phyloP scores from a whole-genome alignment of 1,140 invertebrate genomes.

The Laodelphax striatellus region DNA sequence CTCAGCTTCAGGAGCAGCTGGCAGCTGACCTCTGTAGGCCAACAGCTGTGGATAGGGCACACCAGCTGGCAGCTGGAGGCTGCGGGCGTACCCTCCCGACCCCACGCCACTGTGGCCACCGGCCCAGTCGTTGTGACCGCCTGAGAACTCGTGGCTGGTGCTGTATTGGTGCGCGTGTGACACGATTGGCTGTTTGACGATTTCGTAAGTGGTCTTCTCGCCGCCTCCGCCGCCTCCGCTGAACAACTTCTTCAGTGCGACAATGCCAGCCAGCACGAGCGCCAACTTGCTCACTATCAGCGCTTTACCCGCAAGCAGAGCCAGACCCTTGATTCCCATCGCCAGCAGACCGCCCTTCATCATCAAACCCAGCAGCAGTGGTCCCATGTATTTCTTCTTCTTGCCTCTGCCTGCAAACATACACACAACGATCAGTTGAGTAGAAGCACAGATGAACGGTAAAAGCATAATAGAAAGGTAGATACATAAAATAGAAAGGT shows the following conservation, averaged over 20 bases:
- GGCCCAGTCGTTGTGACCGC: conserved; percentile 32
- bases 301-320: conserved; percentile 57
- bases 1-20: not conserved
- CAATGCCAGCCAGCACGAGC: conserved; percentile 55
- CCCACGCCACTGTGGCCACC: conserved; percentile 29
- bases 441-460: not conserved
- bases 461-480: not conserved
- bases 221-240: conserved; percentile 39
- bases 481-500: not conserved
- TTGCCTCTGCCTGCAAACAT: conserved; percentile 25
- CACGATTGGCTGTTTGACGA: conserved; percentile 71
- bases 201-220: conserved; percentile 72
- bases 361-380: conserved; percentile 47
- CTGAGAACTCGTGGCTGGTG: conserved; percentile 53
- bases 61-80: conserved; percentile 17
- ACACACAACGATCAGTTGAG: not conserved
- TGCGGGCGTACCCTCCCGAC: conserved; percentile 30
- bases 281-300: conserved; percentile 63
- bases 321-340: conserved; percentile 59
- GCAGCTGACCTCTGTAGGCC: conserved; percentile 15
- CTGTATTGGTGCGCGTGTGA: conserved; percentile 64
- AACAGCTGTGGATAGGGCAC: conserved; percentile 16
- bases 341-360: conserved; percentile 57
- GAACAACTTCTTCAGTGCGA: conserved; percentile 63
- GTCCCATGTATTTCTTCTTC: conserved; percentile 40